Base-by-base conservation (phyloP, 2,113 vertebrate species). In the Neofelis nebulosa region DNA sequence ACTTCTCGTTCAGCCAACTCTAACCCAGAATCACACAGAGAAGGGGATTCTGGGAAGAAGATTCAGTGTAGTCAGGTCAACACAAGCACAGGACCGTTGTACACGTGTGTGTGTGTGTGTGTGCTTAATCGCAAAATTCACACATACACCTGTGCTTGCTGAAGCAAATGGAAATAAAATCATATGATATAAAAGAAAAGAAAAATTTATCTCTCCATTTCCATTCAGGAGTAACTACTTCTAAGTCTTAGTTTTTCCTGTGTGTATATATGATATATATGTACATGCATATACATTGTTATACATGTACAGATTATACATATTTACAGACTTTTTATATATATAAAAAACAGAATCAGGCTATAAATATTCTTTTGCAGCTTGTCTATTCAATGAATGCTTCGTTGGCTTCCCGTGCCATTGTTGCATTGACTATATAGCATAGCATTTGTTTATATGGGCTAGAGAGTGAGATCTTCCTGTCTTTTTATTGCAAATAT, bases 81-180 rank as follows among this genome's bases (percentile, higher is more conserved):
- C 13, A 41, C 2, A 73, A 48, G 10, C 57, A 45, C 36, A 93
- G 65, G 92, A 69, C 2, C 1, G 11, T 25, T 84, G 19, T 52
- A 27, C 21, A 29, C 5, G 4, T 5, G 11, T 12, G 10, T 31
- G 23, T 9, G 23, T 25, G 36, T 87, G 10, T 31, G 23, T 9
- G 23, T 25, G 38, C 79, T 91, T 50, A 69, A 25, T 80, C 65
- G 71, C 36, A 55, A 94, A 92, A 92, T 27, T 74, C 61, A 85
- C n/a, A 63, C 29, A 6, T 45, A 19, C 38, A 50, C 9, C 13
- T 41, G 0, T 25, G 4, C 41, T 95, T 66, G 76, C 89, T 14
- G 82, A 74, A 92, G 65, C 38, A 69, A 65, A 94, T 89, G 95
- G 48, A 85, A 52, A 86, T 65, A 57, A 90, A 89, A 66, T 27